These are phyloP conservation scores for Botia kubotai DNA, from an alignment of 2,797 vertebrate species.

Conservation along the genomic window DNA sequence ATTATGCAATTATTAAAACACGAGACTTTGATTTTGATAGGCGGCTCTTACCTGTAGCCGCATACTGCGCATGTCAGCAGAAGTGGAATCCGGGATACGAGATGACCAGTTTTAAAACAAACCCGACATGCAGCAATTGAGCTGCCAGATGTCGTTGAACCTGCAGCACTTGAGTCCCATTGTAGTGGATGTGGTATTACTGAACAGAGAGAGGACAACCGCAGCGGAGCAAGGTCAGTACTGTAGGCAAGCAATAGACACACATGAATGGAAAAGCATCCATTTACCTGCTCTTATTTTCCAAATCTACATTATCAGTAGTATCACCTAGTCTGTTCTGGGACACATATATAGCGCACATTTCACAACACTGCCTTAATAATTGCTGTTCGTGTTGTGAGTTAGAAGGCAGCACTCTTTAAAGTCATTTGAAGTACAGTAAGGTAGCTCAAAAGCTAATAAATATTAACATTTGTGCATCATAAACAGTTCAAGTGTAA, in stretches of 20 bases:
- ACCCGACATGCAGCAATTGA: constrained; percentile 43
- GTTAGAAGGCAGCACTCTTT: too few relatives aligned
- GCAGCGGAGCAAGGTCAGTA: constrained; percentile 71
- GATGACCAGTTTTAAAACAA: constrained; percentile 42
- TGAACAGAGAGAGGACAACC: constrained; percentile 65
- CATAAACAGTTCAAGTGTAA: not conserved
- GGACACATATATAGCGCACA: not conserved
- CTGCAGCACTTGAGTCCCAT: constrained; percentile 62
- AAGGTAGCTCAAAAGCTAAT: not conserved
- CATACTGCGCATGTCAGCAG: constrained; percentile 24
- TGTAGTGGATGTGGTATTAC: constrained; percentile 51
- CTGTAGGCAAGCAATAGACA: constrained; percentile 12
- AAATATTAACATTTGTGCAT: not conserved
- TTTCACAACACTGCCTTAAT: constrained; percentile 1
- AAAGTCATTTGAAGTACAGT: not conserved
- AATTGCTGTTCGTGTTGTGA: too few relatives aligned
- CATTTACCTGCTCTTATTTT: not conserved
- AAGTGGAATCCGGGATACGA: constrained; percentile 10
- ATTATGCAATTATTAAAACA: not conserved
- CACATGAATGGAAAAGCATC: not conserved
- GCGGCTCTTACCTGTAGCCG: not conserved
- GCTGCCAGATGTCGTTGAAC: constrained; percentile 53
- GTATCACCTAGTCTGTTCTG: not conserved
- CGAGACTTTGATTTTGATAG: constrained; percentile 47
- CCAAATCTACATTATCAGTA: not conserved